Evolutionary conservation across 2,113 vertebrate species (phyloP), one percentile per base, ranked within the genome.

Genomic region (Aphyosemion australe): DNA sequence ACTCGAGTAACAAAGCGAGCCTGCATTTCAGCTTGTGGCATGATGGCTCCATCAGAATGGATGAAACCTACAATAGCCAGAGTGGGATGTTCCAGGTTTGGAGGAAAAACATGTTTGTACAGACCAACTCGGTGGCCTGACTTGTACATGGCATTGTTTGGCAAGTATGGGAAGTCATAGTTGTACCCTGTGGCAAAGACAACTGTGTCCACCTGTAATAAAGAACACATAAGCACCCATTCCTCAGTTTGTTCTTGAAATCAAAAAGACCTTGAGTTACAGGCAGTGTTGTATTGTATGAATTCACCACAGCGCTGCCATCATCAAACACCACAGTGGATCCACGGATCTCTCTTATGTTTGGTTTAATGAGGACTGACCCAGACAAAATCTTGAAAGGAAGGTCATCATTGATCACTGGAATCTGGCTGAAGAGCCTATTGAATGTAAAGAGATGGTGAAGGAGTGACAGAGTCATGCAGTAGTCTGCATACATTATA

Each of bases 111-210:
- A 0, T 72, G 94, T 83, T 93, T 97, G 74, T 97, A 97, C 2
- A 98, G 89, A 1, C 90, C 20, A 9, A 93, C 12, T 64, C 94
- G 89, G 55, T 87, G 80, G 2, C 83, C 95, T 88, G 48, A 91
- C 82, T 63, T 92, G 82, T 75, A 94, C 90, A 73, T 69, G 6
- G 91, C 41, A 0, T 46, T 88, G 5, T 76, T 66, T 5, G 93
- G 90, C 0, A 99, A 91, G 77, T 93, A 98, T 0, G 95, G 94
- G 75, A 97, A 99, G 39, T 82, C 89, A 66, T 94, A 94, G 66
- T 60, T 91, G 83, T 97, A 98, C 53, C 97, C 97, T 0, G 96
- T 99, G 65, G 96, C 94, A 2, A 99, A 97, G 45, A 98, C 81
- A 26, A 97, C 91, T 0, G 39, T 21, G 21, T 72, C 69, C 60